These are phyloP conservation scores for Stenodema calcarata DNA, from an alignment of 2,888 invertebrate genomes.

Conservation along the genomic window DNA sequence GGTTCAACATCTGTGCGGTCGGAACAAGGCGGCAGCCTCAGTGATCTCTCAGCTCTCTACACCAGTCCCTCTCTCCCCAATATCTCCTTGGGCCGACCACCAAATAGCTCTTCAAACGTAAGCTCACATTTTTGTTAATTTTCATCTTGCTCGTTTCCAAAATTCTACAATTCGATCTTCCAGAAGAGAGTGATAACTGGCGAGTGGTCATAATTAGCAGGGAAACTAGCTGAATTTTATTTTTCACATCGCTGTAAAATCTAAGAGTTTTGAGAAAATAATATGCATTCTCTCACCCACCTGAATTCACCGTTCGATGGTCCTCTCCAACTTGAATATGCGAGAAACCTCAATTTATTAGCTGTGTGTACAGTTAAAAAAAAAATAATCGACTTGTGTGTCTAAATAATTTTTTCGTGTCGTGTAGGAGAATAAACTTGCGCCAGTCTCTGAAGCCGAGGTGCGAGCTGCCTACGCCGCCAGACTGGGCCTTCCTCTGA, in stretches of 20 bases:
- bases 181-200: too few relatives aligned
- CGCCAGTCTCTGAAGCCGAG: conserved; percentile 78
- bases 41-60: conserved; percentile 77
- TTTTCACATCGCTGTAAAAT: too few relatives aligned
- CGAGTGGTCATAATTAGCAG: too few relatives aligned
- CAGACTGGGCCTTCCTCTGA: conserved; percentile 70
- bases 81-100: conserved; percentile 89
- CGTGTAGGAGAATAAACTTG: conserved; percentile 65
- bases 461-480: conserved; percentile 75
- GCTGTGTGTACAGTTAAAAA: too few relatives aligned
- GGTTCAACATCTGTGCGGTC: conserved; percentile 66
- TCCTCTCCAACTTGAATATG: too few relatives aligned
- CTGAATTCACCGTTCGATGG: too few relatives aligned
- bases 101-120: conserved; percentile 57
- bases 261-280: too few relatives aligned
- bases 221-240: too few relatives aligned
- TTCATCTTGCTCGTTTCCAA: too few relatives aligned
- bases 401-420: not conserved
- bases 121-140: not conserved
- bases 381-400: not conserved
- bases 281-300: too few relatives aligned
- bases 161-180: too few relatives aligned
- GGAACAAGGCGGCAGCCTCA: conserved; percentile 72
- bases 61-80: conserved; percentile 97
- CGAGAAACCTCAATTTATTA: too few relatives aligned